Percentiles rank a stretch among this genome's conserved stretches.
phyloP scores from a whole-genome alignment of 1,140 invertebrate species.

The Tribolium castaneum region DNA sequence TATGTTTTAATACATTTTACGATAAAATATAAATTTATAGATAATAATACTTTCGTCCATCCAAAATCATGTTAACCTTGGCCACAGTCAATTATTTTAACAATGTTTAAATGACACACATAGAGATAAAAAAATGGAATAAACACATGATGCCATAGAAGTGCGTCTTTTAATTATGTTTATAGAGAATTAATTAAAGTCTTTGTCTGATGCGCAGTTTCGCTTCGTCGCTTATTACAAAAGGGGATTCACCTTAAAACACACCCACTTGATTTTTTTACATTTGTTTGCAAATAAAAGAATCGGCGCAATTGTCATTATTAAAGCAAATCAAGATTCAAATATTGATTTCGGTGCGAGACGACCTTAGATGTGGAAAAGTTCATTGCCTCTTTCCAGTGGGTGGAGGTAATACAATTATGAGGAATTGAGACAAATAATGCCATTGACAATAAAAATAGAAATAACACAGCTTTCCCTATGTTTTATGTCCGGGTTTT shows the following conservation, averaged over 20 bases:
- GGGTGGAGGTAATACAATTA: not conserved
- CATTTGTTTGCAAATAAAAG: not conserved
- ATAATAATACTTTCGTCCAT: conserved; percentile 5
- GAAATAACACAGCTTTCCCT: not conserved
- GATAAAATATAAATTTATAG: not conserved
- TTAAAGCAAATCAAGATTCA: not conserved
- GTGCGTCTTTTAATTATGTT: not conserved
- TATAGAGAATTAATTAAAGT: not conserved
- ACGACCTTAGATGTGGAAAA: not conserved
- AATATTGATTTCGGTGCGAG: not conserved
- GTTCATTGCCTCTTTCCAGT: conserved; percentile 4
- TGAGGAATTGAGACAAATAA: no score
- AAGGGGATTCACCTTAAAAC: not conserved
- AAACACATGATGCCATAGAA: not conserved
- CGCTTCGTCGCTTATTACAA: not conserved
- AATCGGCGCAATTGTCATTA: not conserved
- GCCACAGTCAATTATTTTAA: conserved; percentile 18
- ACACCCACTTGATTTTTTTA: not conserved
- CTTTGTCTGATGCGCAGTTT: not conserved
- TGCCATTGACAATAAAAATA: no score
- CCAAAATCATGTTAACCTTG: conserved; percentile 24
- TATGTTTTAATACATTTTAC: not conserved
- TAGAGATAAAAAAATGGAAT: not conserved
- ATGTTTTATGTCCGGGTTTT: not conserved
- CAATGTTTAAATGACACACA: conserved; percentile 12